Evolutionary conservation across 1,140 invertebrate species (phyloP), one percentile per base, ranked within the genome.

Genomic region (Maniola jurtina): DNA sequence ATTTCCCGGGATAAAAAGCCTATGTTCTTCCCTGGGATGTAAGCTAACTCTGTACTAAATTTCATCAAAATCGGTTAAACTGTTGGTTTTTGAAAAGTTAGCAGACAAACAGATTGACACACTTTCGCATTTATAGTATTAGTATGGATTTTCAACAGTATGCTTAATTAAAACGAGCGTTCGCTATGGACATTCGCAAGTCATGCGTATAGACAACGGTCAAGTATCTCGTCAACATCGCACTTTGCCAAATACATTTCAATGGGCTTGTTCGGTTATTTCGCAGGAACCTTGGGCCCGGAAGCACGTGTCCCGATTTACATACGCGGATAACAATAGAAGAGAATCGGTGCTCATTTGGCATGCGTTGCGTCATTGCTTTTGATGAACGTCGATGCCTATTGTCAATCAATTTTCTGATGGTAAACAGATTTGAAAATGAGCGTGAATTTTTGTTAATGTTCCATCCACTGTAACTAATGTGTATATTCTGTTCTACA

Each of bases 291-390:
- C 60, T 67, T 65, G 71, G 64, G 55, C 42, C 76, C 73, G 75
- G 77, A 81, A 80, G 72, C 79, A 77, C 77, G 77, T 80, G 78
- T 75, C 73, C 70, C 70, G 52, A 60, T 84, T 81, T 81, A 73
- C 80, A 85, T 83, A 76, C 64, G 70, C 63, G 66, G 65, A 73
- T 66, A 79, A 81, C 76, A 83, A 81, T 79, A 75, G 74, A 64
- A 68, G 38, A 57, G 63, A 64, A 47, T 34, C 60, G 56, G 65
- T 67, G 70, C 60, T 72, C 64, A 69, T 76, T 74, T 74, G 61
- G 61, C 67, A 76, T 75, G 64, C 64, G 54, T 79, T 70, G 47
- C 70, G 71, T 76, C 73, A 78, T 45, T 38, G 36, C 35, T 50
- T 62, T 60, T 71, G 61, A 70, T 50, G 66, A 56, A 61, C 65